These are phyloP conservation scores for Macroglossus sobrinus DNA, from an alignment of 2,113 vertebrate species.

Conservation along the genomic window DNA sequence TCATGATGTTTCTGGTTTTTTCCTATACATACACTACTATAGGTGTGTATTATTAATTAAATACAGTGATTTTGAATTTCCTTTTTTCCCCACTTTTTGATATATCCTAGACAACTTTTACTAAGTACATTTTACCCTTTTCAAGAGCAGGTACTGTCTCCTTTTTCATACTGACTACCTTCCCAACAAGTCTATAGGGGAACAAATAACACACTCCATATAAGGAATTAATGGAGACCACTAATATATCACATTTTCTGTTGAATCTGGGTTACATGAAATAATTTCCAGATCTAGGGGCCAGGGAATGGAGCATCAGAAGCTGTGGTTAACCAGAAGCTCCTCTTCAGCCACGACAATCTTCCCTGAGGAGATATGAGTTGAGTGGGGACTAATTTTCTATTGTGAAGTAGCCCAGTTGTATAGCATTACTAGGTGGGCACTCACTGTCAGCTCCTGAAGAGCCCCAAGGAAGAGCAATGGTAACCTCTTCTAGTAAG, in stretches of 20 bases:
- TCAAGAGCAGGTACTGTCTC: neutral
- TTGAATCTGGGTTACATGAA: neutral
- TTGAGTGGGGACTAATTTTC: neutral
- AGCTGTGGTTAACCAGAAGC: neutral
- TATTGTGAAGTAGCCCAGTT: neutral
- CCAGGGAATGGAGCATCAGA: neutral
- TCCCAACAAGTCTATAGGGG: neutral
- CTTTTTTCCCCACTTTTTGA: neutral
- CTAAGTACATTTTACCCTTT: neutral
- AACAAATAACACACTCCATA: neutral
- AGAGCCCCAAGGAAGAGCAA: neutral
- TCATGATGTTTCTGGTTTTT: neutral
- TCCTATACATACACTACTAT: neutral
- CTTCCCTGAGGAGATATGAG: neutral
- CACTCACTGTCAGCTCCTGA: neutral
- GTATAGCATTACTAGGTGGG: neutral
- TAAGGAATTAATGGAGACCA: neutral
- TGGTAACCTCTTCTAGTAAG: neutral
- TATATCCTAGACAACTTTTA: constrained; percentile 13
- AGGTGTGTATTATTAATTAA: neutral
- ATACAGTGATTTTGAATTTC: neutral
- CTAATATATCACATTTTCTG: neutral
- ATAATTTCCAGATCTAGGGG: neutral
- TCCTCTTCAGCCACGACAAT: neutral
- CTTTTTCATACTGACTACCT: neutral